Evolutionary conservation across 2,113 vertebrate genomes (phyloP), one percentile per base, ranked within the genome.

Genomic region (Cathartes aura): DNA sequence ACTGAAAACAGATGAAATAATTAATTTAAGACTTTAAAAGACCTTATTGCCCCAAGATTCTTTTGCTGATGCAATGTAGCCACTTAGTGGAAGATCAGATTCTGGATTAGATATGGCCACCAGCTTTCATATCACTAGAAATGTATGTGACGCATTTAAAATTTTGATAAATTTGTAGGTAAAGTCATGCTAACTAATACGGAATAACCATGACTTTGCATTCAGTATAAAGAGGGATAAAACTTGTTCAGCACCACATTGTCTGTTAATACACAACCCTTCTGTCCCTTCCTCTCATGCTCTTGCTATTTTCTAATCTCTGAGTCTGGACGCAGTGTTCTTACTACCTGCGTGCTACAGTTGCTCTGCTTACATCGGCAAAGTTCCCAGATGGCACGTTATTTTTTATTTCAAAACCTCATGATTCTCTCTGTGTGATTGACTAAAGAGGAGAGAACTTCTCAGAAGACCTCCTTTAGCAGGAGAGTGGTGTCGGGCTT

Each of bases 301-400:
- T 64, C 43, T 60, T 23, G 50, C 11, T 40, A 52, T 56, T 62
- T 85, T 62, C 34, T 40, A 16, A 47, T 26, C 38, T 47, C 52
- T 2, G 1, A 13, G 30, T 50, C 42, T 11, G 20, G 79, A 68
- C 8, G 4, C 24, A 18, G 24, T 5, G 20, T 32, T 87, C 73
- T 62, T 55, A 40, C 32, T 82, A 34, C 36, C 40, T 74, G 30
- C 2, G 6, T 17, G n/a, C 17, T 60, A 22, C 55, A 60, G 34
- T 8, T 64, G 48, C n/a, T 73, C 53, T 73, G 67, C 43, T 73
- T 17, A 30, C 12, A 62, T 8, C 50, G 59, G 34, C 3, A 32
- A 14, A 81, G 36, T 15, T 59, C 55, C 53, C 36, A 74, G 11
- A 22, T 8, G 22, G 22, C 29, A 56, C 0, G 0, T 13, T 34